Base-by-base conservation (phyloP, 2,113 vertebrate genomes). In the Lampris incognitus region DNA sequence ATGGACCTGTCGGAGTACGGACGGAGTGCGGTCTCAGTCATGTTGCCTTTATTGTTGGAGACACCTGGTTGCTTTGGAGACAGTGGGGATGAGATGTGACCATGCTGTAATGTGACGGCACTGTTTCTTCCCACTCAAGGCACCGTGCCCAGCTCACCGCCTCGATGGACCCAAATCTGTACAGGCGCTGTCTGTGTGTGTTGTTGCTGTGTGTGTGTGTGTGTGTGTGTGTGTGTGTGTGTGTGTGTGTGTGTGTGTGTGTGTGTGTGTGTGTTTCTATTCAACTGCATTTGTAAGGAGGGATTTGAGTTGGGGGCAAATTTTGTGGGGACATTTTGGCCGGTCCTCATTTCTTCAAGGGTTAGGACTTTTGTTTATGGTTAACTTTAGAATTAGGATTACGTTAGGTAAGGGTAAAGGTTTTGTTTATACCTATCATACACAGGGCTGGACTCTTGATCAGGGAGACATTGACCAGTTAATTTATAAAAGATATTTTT, bases 401-500 rank as follows among this genome's bases (percentile, higher is more conserved):
- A 24, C 24, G 24, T 24, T 24, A 24, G 24, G 24, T 24, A 24
- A 24, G 24, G 24, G 24, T 24, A 24, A 24, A 24, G 24, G 24
- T 24, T 24, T 24, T 24, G 24, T 24, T 24, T 24, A 5, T 46
- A 46, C 7, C 7, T 99, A 98, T 98, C 98, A 74, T 98, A 99
- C 44, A 98, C 24, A 24, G 24, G 24, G 24, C 24, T 24, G 24
- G 24, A 24, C 24, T 24, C 24, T 24, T 24, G 24, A 24, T 24
- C 24, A 24, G 24, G 24, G 24, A 24, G 24, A 24, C 24, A 24
- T 24, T 24, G 24, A 24, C 24, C 24, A 24, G 24, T 24, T 24
- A 24, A 24, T 24, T 24, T 24, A 24, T 24, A 99, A 77, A 99
- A 99, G 92, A 99, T 99, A 24, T 24, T 24, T 24, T 24, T 24